Evolutionary conservation across 1,140 invertebrate species (phyloP), one percentile per base, ranked within the genome.

Genomic region (Paramacrobiotus metropolitanus): DNA sequence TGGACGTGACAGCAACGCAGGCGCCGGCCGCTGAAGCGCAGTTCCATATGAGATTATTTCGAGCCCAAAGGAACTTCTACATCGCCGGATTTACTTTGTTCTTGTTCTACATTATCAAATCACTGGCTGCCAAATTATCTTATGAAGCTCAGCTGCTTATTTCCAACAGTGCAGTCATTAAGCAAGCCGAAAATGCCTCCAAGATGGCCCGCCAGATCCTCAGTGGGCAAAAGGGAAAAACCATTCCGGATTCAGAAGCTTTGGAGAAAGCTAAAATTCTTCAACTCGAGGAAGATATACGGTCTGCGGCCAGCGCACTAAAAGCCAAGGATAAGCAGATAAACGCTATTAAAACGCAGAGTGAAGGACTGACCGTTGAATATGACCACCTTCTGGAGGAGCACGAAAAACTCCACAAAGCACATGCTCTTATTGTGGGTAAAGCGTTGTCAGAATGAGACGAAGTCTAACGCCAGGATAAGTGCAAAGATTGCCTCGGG

Each of bases 21-120:
- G 85, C 70, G 70, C 78, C 62, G 81, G 86, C 92, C 69, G 79
- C 84, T n/a, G 88, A 93, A 75, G 84, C 92, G 81, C 87, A 93
- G 70, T 70, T 71, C 71, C 86, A 77, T 65, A 95, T 98, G 91
- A 82, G 87, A 61, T 73, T 97, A 31, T 98, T 98, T 75, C 78
- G 94, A 62, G 89, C 93, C 2, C 94, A 98, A 73, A 79, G 94
- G n/a, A 98, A 98, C 71, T 93, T 97, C 69, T 97, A 97, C 72
- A 97, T 99, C 66, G 89, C 89, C 59, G 93, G 94, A 15, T 96
- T 96, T 73, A 77, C 91, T 2, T 74, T 97, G 9, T 55, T 55
- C 24, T 4, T 55, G 15, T 55, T 55, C 48, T 55, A 18, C 24
- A 55, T 55, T 4, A 55, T 55, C 24, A 55, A 55, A 55, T 55